Conservation (phyloP, 2,888 invertebrate genomes). For the Aelia acuminata region DNA sequence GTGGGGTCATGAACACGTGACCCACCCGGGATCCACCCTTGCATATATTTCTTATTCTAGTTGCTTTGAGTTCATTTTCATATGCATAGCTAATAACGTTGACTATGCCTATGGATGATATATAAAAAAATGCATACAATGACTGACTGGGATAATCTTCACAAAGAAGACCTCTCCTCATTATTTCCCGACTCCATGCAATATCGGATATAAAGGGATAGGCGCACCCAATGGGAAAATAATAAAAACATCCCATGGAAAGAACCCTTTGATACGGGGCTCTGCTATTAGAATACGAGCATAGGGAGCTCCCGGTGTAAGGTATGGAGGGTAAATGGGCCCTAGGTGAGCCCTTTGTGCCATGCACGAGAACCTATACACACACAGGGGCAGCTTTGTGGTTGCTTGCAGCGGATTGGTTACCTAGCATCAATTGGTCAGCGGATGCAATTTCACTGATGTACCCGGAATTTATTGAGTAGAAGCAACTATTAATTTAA, state of each 20-base stretch:
- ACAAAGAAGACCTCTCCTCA: neutral
- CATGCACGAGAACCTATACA: neutral
- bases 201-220: slow-evolving; percentile 11
- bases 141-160: neutral
- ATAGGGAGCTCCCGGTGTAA: neutral
- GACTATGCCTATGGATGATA: neutral
- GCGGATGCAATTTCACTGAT: neutral
- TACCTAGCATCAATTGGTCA: neutral
- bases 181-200: neutral
- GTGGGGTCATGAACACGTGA: no score
- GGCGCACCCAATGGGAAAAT: neutral
- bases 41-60: no score
- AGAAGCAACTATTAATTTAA: neutral
- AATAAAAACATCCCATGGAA: slow-evolving; percentile 7
- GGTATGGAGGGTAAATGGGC: neutral
- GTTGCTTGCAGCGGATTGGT: neutral
- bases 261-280: neutral
- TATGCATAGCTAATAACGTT: neutral
- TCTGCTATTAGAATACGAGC: slow-evolving; percentile 6
- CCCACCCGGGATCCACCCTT: no score
- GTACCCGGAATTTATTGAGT: neutral
- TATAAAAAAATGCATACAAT: neutral
- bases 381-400: neutral
- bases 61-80: no score
- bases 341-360: neutral